phyloP scores from a whole-genome alignment of 2,113 vertebrate genomes.

The Bettongia penicillata region DNA sequence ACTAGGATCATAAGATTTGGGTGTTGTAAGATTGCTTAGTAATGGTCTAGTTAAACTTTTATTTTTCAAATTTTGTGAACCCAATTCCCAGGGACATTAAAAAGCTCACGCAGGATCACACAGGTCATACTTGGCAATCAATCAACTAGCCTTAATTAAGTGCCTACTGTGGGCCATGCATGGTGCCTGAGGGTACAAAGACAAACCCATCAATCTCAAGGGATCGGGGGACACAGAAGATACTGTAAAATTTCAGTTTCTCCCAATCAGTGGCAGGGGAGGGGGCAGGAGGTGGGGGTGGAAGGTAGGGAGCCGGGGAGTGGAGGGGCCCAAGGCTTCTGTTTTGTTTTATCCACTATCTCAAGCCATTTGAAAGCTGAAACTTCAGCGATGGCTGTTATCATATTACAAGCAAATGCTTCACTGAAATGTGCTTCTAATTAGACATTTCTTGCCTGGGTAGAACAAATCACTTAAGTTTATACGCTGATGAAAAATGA shows the following conservation, averaged over 20 bases:
- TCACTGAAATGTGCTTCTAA: constrained; percentile 70
- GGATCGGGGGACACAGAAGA: neutral
- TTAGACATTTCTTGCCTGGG: constrained; percentile 67
- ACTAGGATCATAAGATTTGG: neutral
- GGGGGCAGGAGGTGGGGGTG: neutral
- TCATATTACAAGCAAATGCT: constrained; percentile 54
- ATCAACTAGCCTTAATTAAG: neutral
- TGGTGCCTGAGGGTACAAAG: neutral
- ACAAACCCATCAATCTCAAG: neutral
- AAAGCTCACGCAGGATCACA: neutral
- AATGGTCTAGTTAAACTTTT: neutral
- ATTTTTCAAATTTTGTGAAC: neutral
- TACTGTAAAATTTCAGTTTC: neutral
- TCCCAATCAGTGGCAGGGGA: neutral
- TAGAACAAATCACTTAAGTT: constrained; percentile 72
- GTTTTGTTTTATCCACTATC: neutral
- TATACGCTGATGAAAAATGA: constrained; percentile 65
- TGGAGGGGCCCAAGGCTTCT: neutral
- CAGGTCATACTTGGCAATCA: neutral
- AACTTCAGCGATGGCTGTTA: constrained; percentile 37
- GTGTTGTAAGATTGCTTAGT: neutral
- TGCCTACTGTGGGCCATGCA: neutral
- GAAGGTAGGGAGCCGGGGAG: neutral
- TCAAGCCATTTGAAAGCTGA: neutral
- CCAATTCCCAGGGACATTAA: neutral